Percentiles rank a stretch among this genome's conserved stretches.
Conservation (phyloP, 2,797 vertebrate species). For the Silurus lanzhouensis region DNA sequence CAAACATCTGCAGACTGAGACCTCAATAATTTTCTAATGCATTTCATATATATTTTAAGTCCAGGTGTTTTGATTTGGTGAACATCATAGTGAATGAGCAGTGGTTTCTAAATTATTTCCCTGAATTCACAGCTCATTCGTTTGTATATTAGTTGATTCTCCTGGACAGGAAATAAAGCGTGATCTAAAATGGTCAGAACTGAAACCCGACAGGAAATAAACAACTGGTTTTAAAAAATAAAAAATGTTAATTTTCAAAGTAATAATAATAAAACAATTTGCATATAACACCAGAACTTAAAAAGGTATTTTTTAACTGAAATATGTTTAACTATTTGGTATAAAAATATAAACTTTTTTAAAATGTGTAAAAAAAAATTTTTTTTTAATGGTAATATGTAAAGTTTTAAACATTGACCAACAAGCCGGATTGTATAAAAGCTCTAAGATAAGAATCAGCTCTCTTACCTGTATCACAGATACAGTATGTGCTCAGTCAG, state of each 20-base stretch:
- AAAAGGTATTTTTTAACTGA: too few relatives aligned
- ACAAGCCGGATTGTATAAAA: neutral
- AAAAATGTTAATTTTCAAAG: too few relatives aligned
- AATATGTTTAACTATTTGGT: too few relatives aligned
- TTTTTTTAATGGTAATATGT: neutral
- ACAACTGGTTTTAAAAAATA: neutral
- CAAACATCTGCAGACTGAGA: neutral
- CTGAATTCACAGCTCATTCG: neutral
- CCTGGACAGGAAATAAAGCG: neutral
- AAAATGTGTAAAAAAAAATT: too few relatives aligned
- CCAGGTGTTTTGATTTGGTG: too few relatives aligned
- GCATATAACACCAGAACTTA: too few relatives aligned
- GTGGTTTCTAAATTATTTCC: neutral
- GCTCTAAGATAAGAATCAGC: neutral
- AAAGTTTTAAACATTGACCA: neutral
- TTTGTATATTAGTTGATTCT: neutral
- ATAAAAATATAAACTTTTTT: too few relatives aligned
- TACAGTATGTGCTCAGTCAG: neutral
- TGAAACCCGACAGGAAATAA: neutral
- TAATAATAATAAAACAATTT: too few relatives aligned
- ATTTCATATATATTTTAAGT: neutral
- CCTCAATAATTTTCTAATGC: neutral
- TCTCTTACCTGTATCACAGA: conserved; percentile 1
- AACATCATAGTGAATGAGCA: too few relatives aligned
- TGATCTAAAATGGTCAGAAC: neutral